Percentiles rank a stretch among this genome's conserved stretches.
Conservation (phyloP, 1,140 invertebrate genomes). For the Aphelenchoides besseyi region DNA sequence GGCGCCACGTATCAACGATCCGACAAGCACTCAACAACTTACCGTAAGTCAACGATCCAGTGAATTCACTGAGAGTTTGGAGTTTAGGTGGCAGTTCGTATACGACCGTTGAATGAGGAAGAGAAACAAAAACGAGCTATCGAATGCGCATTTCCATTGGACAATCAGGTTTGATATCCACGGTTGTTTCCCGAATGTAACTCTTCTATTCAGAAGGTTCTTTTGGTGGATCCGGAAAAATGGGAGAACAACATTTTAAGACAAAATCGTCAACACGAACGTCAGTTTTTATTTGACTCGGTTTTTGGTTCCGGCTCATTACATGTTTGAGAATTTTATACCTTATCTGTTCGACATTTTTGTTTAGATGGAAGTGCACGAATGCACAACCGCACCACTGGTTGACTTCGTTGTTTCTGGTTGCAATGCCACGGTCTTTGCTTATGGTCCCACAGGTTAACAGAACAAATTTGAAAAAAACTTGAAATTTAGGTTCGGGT, state of each 20-base stretch:
- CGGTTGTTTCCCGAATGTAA: slow-evolving; percentile 7
- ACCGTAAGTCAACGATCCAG: background rate
- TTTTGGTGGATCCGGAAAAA: slow-evolving; percentile 70
- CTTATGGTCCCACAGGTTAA: slow-evolving; percentile 85
- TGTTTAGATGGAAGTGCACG: slow-evolving; percentile 77
- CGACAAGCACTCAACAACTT: background rate
- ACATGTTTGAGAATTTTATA: slow-evolving; percentile 63
- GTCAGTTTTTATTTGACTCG: slow-evolving; percentile 81
- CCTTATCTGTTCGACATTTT: slow-evolving; percentile 22
- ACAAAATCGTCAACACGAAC: slow-evolving; percentile 70
- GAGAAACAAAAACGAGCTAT: slow-evolving; percentile 65
- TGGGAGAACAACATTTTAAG: slow-evolving; percentile 70
- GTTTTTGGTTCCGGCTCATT: slow-evolving; percentile 71
- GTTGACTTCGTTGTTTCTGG: slow-evolving; percentile 70
- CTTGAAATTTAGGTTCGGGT: too few relatives aligned
- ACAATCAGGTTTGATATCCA: slow-evolving; percentile 64
- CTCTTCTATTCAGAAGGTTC: slow-evolving; percentile 61
- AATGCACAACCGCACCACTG: slow-evolving; percentile 68
- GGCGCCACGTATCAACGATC: background rate
- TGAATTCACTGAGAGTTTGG: background rate
- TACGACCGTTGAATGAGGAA: slow-evolving; percentile 66
- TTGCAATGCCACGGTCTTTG: slow-evolving; percentile 84
- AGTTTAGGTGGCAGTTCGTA: slow-evolving; percentile 66
- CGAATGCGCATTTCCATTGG: slow-evolving; percentile 66
- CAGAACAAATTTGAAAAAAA: too few relatives aligned